Evolutionary conservation across 92 coral and sea anemone species (phyloP).

Genomic region (Phenganax stokvisi): DNA sequence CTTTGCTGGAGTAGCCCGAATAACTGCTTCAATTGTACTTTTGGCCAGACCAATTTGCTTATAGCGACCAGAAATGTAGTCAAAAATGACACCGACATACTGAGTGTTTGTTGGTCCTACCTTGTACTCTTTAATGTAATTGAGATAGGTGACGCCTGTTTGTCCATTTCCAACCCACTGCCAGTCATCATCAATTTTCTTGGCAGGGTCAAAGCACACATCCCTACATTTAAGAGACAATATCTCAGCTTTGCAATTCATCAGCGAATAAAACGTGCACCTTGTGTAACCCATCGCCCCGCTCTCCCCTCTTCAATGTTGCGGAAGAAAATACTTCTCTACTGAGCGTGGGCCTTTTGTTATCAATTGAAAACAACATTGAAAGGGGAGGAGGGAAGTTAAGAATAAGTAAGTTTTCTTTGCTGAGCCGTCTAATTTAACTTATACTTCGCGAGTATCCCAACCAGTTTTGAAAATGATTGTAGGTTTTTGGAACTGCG

Average conservation of each 20-base stretch:
- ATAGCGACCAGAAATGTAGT: not conserved
- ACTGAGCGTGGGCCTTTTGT: no score
- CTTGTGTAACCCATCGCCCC: no score
- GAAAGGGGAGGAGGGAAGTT: no score
- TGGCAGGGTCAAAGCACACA: not conserved
- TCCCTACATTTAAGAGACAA: not conserved
- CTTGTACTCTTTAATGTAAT: not conserved
- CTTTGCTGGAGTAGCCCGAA: not conserved
- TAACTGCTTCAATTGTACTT: not conserved
- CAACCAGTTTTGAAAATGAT: no score
- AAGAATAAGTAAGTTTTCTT: no score
- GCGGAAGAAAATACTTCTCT: no score
- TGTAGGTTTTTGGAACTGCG: no score
- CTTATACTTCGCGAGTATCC: no score
- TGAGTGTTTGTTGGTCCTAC: not conserved
- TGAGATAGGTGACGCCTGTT: not conserved
- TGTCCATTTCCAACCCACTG: not conserved
- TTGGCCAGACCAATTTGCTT: not conserved
- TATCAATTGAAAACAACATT: no score
- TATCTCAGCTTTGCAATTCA: not conserved
- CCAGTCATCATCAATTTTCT: not conserved
- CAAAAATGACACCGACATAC: not conserved
- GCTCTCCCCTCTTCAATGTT: no score
- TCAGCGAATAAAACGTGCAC: no score
- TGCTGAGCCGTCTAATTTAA: no score